Percentiles rank a stretch among this genome's conserved stretches.
phyloP scores from a whole-genome alignment of 2,888 invertebrate species.

The Ferdinandea cuprea region DNA sequence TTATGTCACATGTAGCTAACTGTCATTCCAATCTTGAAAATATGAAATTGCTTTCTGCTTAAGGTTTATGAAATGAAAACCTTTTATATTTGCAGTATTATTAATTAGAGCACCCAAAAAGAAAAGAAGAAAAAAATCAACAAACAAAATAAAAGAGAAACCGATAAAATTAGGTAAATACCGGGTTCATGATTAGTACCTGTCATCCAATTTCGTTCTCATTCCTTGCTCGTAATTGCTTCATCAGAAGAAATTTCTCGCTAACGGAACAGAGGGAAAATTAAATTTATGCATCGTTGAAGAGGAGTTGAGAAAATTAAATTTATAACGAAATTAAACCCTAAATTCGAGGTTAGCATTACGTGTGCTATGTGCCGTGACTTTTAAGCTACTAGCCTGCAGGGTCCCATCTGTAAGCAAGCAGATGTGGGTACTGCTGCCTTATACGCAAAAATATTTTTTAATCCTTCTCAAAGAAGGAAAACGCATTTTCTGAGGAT shows the following conservation, averaged over 20 bases:
- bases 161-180: constrained; percentile 33
- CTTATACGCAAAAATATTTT: background rate
- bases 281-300: constrained; percentile 60
- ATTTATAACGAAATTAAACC: constrained; percentile 59
- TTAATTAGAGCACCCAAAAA: constrained; percentile 17
- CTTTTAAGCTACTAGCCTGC: background rate
- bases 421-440: background rate
- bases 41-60: too few relatives aligned
- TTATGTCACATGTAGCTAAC: too few relatives aligned
- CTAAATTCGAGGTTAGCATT: constrained; percentile 30
- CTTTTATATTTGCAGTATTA: constrained; percentile 26
- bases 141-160: constrained; percentile 3
- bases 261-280: constrained; percentile 22
- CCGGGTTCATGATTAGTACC: constrained; percentile 47
- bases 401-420: constrained; percentile 13
- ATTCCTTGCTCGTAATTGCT: constrained; percentile 7
- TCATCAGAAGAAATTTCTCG: constrained; percentile 6
- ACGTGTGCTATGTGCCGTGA: constrained; percentile 30
- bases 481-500: background rate
- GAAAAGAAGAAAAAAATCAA: background rate
- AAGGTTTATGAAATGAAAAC: too few relatives aligned
- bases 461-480: background rate
- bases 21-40: too few relatives aligned
- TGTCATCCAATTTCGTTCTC: constrained; percentile 14
- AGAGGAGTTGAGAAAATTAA: constrained; percentile 44